Base-by-base conservation (phyloP, 2,113 vertebrate genomes). In the Eulemur macaco region DNA sequence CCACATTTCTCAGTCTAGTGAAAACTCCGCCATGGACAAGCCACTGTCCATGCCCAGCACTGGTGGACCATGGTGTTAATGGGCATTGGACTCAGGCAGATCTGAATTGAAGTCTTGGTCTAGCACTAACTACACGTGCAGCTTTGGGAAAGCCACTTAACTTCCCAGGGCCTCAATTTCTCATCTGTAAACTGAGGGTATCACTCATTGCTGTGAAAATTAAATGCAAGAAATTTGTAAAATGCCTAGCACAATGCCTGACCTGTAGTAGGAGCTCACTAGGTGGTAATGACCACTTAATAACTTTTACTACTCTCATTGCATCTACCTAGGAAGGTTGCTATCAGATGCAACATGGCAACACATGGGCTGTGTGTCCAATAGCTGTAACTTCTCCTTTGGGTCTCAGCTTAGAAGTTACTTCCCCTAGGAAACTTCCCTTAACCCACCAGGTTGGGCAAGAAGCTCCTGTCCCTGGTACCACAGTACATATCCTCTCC, bases 321-420 rank as follows among this genome's bases (percentile, higher is more conserved):
- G 7, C 47, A 31, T 37, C 58, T 68, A 56, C 39, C 23, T 15
- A 11, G 17, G 15, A 82, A 84, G 42, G 34, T 11, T 92, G 74
- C 50, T 27, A 1, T 25, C 39, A 83, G 74, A 73, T 2, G 9
- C 29, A n/a, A 31, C 0, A 18, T 9, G 29, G 29, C 54, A 13
- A 45, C 0, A 8, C 23, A 11, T 1, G 4, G n/a, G 42, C 12
- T 14, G 77, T 54, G 47, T 60, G 64, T 5, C 3, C 0, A 27
- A 29, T 42, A 47, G 8, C 45, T 37, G 17, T 50, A n/a, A 77
- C 29, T 78, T 60, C 74, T 94, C 13, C 74, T 74, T 42, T 68
- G 42, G n/a, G 6, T 89, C 78, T 89, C 47, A 63, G 25, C 23
- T 91, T 71, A 63, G 42, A 93, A 91, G 42, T 37, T 11, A 34